Conservation (phyloP, 1,140 invertebrate genomes). For the Lamellibrachia luymesi region DNA sequence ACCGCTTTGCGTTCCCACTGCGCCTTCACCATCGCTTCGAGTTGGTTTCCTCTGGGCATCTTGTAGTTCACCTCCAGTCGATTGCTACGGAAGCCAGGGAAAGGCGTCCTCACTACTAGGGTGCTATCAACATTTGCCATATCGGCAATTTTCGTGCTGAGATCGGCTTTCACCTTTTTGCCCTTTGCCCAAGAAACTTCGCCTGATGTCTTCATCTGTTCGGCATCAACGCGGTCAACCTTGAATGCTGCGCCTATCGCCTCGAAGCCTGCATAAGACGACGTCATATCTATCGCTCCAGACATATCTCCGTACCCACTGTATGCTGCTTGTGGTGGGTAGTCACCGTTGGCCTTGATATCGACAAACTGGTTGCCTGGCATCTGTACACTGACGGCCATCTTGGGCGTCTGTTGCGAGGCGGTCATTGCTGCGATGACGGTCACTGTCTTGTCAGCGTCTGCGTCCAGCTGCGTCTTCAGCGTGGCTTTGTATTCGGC, state of each 20-base stretch:
- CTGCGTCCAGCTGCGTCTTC: slow-evolving; percentile 36
- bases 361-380: slow-evolving; percentile 22
- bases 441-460: slow-evolving; percentile 22
- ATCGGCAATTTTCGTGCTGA: background rate
- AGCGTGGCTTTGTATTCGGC: slow-evolving; percentile 32
- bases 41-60: background rate
- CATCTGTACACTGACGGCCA: background rate
- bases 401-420: background rate
- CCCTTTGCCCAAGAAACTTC: slow-evolving; percentile 7
- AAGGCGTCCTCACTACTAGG: slow-evolving; percentile 18
- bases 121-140: background rate
- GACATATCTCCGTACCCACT: slow-evolving; percentile 16
- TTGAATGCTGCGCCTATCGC: slow-evolving; percentile 28
- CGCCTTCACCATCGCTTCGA: background rate
- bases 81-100: slow-evolving; percentile 8
- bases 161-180: background rate
- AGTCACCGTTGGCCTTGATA: slow-evolving; percentile 13
- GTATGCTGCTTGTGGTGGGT: slow-evolving; percentile 19
- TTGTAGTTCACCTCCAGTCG: slow-evolving; percentile 18
- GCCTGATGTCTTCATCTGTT: slow-evolving; percentile 10
- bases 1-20: slow-evolving; percentile 10
- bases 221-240: slow-evolving; percentile 10
- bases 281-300: slow-evolving; percentile 20
- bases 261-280: slow-evolving; percentile 20
- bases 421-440: slow-evolving; percentile 17